Base-by-base conservation (phyloP, 2,888 invertebrate genomes). In the Euplexia lucipara region DNA sequence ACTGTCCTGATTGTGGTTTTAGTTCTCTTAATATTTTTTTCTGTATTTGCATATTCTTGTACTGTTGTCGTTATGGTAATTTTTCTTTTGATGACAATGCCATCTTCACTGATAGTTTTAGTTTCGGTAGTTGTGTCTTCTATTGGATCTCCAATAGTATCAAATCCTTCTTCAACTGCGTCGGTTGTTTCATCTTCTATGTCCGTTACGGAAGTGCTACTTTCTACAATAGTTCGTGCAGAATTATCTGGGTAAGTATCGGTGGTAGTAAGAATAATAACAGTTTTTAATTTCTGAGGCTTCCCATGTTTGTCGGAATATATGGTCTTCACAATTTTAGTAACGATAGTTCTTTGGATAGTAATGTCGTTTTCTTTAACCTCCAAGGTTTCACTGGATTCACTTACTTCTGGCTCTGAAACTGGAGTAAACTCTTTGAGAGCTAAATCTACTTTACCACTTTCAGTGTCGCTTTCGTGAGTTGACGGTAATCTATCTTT, bases 231-330 rank as follows among this genome's bases (percentile, higher is more conserved):
- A 5, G 71, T 82, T 34, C 57, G 61, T 5, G 70, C 89, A 81
- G 87, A 83, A 2, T 85, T 84, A 82, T 95, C 93, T 48, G 93
- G 94, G 70, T 92, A 93, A 51, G 83, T 82, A 70, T 95, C 94
- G 7, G 90, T 89, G 2, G 91, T 94, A 8, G 91, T 92, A 2
- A 91, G 72, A 26, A 86, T 91, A 6, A 88, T 91, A 1, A 90
- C 82, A 3, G 84, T 91, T 79, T 93, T 93, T 1, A 91, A 52
- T 85, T 92, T 94, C 64, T 67, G 83, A 7, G 83, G 39, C 20
- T 76, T 58, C 16, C 88, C 89, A 16, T 83, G 65, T 37, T 48
- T 70, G 70, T 94, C 88, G 16, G 82, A 75, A 70, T 90, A 92
- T 59, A 86, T 90, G 0, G 84, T 90, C 83, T 89, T 93, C 2